phyloP scores from a whole-genome alignment of 2,113 vertebrate species.

The Bujurquina vittata region DNA sequence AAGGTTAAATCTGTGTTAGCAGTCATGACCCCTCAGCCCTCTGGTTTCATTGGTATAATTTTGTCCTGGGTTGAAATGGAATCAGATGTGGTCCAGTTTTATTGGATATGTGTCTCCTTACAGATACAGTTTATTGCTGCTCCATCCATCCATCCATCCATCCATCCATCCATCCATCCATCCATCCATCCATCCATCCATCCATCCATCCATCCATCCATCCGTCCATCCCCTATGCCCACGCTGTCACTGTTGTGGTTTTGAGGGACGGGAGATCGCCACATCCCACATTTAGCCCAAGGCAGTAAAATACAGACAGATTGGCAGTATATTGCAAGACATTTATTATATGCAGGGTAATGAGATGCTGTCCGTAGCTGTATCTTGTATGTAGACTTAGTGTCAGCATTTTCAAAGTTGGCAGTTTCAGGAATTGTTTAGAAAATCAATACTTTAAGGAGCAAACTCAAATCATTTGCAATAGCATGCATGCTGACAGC shows the following conservation, averaged over 20 bases:
- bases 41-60: not conserved
- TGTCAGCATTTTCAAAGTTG: constrained; percentile 2
- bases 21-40: not conserved
- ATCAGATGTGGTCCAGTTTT: accelerated
- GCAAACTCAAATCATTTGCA: not conserved
- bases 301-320: constrained; percentile 10
- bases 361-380: constrained; percentile 22
- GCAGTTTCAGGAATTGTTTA: not conserved
- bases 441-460: not conserved
- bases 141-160: not conserved
- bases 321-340: not conserved
- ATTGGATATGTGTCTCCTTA: not conserved
- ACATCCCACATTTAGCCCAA: constrained; percentile 11
- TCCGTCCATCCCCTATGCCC: not conserved
- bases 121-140: not conserved
- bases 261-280: not conserved
- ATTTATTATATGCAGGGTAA: constrained; percentile 6
- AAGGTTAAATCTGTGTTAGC: not conserved
- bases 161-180: not conserved
- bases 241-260: not conserved
- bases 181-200: not conserved
- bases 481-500: not conserved
- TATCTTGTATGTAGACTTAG: not conserved
- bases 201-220: not conserved
- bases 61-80: not conserved